Conservation (phyloP, 2,797 vertebrate species). For the Limnodromus scolopaceus region DNA sequence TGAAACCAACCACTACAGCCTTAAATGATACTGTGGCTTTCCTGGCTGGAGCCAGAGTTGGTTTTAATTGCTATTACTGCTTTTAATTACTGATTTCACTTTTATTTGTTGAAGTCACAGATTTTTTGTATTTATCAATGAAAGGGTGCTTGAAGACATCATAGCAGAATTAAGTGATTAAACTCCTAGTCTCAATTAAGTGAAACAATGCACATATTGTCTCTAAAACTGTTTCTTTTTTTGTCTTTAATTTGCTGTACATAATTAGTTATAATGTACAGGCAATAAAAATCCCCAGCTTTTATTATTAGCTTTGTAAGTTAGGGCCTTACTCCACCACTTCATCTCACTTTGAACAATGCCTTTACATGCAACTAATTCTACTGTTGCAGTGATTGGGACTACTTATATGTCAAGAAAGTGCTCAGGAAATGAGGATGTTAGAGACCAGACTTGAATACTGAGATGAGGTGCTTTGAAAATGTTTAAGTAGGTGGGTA, state of each 20-base stretch:
- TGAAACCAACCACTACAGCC: neutral
- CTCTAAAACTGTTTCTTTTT: neutral
- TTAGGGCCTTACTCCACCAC: neutral
- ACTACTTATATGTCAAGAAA: neutral
- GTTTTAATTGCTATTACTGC: neutral
- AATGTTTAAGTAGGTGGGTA: neutral
- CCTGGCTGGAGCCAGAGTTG: neutral
- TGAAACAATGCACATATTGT: neutral
- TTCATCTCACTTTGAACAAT: neutral
- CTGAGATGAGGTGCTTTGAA: neutral
- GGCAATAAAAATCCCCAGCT: neutral
- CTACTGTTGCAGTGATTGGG: neutral
- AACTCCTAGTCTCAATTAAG: neutral
- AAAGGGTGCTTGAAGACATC: neutral
- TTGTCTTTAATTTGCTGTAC: neutral
- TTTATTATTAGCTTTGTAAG: neutral
- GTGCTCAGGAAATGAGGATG: neutral
- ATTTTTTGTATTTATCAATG: neutral
- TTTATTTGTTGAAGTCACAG: neutral
- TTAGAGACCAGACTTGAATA: neutral
- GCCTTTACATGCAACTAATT: neutral
- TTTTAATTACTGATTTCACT: constrained; percentile 26
- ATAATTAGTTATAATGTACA: neutral
- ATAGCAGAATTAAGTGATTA: neutral
- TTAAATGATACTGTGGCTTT: neutral